These are phyloP conservation scores for Halesus radiatus DNA, from an alignment of 1,140 invertebrate species.

Conservation along the genomic window DNA sequence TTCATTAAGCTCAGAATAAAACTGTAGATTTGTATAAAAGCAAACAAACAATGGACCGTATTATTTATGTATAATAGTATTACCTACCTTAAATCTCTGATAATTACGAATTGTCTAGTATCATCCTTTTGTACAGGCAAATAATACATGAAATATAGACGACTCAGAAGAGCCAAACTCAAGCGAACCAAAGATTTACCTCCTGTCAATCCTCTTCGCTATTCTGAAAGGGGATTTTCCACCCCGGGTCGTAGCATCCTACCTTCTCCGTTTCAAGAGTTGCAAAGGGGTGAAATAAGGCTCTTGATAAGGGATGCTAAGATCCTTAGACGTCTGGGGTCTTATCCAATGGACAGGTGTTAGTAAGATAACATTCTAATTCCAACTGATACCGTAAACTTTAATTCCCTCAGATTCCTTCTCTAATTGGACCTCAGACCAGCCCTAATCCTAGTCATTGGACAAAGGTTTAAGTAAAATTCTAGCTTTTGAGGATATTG, in stretches of 20 bases:
- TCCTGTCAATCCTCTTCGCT: conserved; percentile 24
- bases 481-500: not conserved
- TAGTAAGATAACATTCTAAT: conserved; percentile 33
- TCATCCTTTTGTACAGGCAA: too few species aligned
- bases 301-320: conserved; percentile 30
- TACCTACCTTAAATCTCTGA: too few species aligned
- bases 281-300: conserved; percentile 26
- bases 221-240: conserved; percentile 9
- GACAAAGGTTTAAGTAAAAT: not conserved
- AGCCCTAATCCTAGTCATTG: not conserved
- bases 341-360: conserved; percentile 27
- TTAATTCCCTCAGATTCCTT: conserved; percentile 12
- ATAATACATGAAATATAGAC: too few species aligned
- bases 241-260: conserved; percentile 2
- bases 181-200: conserved; percentile 26
- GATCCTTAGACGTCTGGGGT: conserved; percentile 33
- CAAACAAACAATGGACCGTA: too few species aligned
- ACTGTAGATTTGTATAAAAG: too few species aligned
- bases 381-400: conserved; percentile 27
- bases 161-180: not conserved
- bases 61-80: too few species aligned
- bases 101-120: too few species aligned
- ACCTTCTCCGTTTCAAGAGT: not conserved
- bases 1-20: too few species aligned
- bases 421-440: conserved; percentile 15